Conservation (phyloP, 2,113 vertebrate species). For the Scytalopus superciliaris region DNA sequence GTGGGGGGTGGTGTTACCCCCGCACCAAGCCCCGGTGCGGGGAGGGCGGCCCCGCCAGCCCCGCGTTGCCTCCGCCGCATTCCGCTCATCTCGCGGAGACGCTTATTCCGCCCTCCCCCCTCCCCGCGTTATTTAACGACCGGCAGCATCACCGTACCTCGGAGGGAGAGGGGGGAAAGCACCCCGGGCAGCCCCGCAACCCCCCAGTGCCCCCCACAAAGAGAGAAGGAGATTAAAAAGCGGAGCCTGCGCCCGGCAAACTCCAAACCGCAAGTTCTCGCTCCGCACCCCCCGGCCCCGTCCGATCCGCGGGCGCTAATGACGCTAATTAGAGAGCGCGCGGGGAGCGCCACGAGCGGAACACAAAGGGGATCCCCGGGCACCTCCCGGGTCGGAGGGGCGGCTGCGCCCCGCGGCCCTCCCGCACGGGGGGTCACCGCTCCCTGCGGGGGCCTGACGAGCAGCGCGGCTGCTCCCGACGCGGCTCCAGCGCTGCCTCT, state of each 20-base stretch:
- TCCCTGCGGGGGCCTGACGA: neutral
- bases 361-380: conserved; percentile 11
- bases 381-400: neutral
- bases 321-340: conserved; percentile 6
- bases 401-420: neutral
- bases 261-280: neutral
- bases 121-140: neutral
- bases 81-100: neutral
- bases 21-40: too few relatives aligned
- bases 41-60: too few relatives aligned
- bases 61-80: neutral
- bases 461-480: neutral
- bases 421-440: neutral
- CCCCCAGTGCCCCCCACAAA: neutral
- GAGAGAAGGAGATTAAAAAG: neutral
- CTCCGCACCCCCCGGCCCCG: neutral
- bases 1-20: too few relatives aligned
- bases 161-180: too few relatives aligned
- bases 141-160: neutral
- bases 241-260: neutral
- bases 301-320: neutral
- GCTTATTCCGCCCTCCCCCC: neutral
- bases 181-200: neutral
- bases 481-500: neutral
- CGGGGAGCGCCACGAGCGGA: neutral